Conservation (phyloP, 2,113 vertebrate genomes). For the Anser cygnoides region DNA sequence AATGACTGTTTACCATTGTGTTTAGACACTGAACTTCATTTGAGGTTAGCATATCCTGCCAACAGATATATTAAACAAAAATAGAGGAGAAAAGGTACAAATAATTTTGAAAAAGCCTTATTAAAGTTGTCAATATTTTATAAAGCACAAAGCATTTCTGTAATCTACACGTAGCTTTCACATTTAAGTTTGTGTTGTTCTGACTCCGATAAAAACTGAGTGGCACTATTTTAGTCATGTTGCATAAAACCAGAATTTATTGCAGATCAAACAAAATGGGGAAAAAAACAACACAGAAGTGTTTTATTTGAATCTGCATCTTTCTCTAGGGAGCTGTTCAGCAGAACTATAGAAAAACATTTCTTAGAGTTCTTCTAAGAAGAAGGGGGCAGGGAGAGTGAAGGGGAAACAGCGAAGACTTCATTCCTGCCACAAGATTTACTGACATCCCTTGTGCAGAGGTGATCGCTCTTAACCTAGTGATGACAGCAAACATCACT, state of each 20-base stretch:
- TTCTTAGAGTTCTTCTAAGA: neutral
- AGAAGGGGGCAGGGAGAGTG: neutral
- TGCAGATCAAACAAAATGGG: neutral
- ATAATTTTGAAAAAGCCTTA: neutral
- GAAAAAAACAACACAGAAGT: neutral
- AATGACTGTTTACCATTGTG: neutral
- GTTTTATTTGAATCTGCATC: neutral
- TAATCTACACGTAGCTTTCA: neutral
- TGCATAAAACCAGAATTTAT: neutral
- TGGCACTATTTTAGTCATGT: neutral
- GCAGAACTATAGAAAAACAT: neutral
- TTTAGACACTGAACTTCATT: neutral
- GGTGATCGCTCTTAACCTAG: neutral
- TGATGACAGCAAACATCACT: neutral
- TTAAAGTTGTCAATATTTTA: neutral
- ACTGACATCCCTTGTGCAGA: neutral
- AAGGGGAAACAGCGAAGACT: neutral
- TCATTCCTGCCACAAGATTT: neutral
- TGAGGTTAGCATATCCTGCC: neutral
- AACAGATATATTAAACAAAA: neutral
- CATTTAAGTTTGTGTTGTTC: neutral
- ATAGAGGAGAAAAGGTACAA: neutral
- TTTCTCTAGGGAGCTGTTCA: neutral
- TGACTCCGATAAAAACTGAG: fast-evolving
- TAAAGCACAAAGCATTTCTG: neutral